Percentiles rank a stretch among this genome's conserved stretches.
Evolutionary conservation across 2,888 invertebrate species (phyloP).

Genomic region (Automeris io): DNA sequence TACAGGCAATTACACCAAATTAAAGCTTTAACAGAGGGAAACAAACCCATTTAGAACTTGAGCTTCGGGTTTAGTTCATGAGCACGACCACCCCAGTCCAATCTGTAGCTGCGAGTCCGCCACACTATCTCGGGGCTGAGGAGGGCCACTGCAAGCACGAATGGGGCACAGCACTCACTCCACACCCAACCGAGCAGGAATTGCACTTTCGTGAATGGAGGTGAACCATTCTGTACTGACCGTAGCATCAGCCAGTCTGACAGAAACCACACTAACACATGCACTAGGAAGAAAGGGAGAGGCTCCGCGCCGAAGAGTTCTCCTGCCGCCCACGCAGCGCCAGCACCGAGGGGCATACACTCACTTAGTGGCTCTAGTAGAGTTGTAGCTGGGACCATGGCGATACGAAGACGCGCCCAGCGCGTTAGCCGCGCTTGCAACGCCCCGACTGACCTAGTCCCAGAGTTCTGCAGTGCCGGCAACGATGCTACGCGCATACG

Average conservation of each 20-base stretch:
- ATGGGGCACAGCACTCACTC: constrained; percentile 93
- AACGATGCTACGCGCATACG: constrained; percentile 92
- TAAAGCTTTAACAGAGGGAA: constrained; percentile 55
- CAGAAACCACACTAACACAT: constrained; percentile 95
- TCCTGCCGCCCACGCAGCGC: constrained; percentile 92
- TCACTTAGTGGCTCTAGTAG: constrained; percentile 96
- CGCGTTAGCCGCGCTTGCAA: constrained; percentile 91
- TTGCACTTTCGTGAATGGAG: constrained; percentile 96
- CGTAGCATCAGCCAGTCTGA: constrained; percentile 95
- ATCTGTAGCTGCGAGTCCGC: constrained; percentile 92
- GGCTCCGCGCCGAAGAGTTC: constrained; percentile 92
- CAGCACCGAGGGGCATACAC: constrained; percentile 94
- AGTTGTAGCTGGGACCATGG: constrained; percentile 95
- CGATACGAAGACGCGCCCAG: constrained; percentile 96
- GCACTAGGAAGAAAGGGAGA: constrained; percentile 93
- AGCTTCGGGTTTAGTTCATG: constrained; percentile 89
- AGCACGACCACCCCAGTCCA: constrained; percentile 97
- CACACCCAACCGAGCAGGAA: constrained; percentile 97
- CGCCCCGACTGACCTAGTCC: constrained; percentile 88
- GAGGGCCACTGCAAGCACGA: constrained; percentile 91
- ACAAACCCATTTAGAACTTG: constrained; percentile 72
- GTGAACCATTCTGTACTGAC: constrained; percentile 92
- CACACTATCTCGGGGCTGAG: constrained; percentile 93
- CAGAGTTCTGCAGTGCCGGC: constrained; percentile 97
- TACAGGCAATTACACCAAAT: constrained; percentile 43